Evolutionary conservation across 2,113 vertebrate genomes (phyloP).

Genomic region (Dolichallabes microphthalmus): DNA sequence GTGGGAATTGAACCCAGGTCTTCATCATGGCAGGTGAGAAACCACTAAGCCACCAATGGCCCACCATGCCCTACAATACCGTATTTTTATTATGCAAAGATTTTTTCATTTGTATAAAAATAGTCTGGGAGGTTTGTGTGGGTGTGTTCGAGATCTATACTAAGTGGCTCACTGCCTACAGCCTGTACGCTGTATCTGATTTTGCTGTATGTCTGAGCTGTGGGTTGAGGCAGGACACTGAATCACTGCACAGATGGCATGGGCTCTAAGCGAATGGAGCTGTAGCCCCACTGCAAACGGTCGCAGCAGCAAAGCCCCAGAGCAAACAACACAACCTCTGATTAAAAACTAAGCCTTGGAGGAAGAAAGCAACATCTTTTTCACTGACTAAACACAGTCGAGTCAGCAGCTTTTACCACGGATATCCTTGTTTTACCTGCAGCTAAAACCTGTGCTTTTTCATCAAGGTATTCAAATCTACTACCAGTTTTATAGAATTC

Average conservation of each 20-base stretch:
- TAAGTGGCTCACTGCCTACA: neutral
- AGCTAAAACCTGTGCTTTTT: conserved; percentile 26
- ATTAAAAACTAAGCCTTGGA: conserved; percentile 45
- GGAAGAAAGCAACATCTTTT: conserved; percentile 45
- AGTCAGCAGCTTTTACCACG: conserved; percentile 44
- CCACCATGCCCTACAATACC: no score
- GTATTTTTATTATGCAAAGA: no score
- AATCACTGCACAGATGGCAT: conserved; percentile 44
- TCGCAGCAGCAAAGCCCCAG: conserved; percentile 34
- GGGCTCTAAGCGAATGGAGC: conserved; percentile 28
- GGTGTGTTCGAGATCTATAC: neutral
- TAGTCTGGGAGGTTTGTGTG: neutral
- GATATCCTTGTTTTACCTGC: conserved; percentile 35
- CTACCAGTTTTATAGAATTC: conserved; percentile 3
- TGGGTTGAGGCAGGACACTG: conserved; percentile 30
- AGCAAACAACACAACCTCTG: conserved; percentile 45
- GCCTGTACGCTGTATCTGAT: conserved; percentile 9
- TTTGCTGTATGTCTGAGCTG: conserved; percentile 21
- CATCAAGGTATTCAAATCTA: neutral
- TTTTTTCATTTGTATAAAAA: neutral
- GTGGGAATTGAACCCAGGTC: no score
- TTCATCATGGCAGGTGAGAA: no score
- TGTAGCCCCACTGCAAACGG: conserved; percentile 27
- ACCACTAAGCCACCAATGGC: no score
- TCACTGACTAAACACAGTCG: conserved; percentile 21